Conservation (phyloP, 2,888 invertebrate genomes). For the Malthinus flaveolus region DNA sequence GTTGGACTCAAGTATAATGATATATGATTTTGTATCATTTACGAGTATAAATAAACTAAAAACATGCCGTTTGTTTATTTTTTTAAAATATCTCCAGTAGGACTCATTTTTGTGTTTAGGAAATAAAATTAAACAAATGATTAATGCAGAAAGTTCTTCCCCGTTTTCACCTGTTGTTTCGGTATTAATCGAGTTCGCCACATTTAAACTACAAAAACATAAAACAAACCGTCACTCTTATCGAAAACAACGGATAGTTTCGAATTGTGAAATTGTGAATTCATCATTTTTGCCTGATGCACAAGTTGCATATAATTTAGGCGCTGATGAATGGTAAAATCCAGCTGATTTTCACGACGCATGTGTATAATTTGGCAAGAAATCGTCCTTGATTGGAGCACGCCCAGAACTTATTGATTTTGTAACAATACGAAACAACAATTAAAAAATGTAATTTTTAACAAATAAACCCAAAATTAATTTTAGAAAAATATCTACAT, state of each 20-base stretch:
- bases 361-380: slow-evolving; percentile 36
- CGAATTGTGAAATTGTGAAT: neutral
- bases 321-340: slow-evolving; percentile 24
- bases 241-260: neutral
- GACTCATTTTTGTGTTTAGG: no score
- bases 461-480: slow-evolving; percentile 7
- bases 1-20: neutral
- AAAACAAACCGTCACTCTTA: no score
- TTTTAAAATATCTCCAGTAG: no score
- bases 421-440: slow-evolving; percentile 35
- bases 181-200: no score
- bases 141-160: no score
- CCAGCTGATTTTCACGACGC: slow-evolving; percentile 47
- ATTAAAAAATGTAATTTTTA: slow-evolving; percentile 24
- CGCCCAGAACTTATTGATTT: slow-evolving; percentile 53
- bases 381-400: slow-evolving; percentile 40
- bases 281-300: neutral
- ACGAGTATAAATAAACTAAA: no score
- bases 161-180: no score
- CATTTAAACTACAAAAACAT: no score
- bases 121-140: no score
- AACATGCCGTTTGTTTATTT: no score
- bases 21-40: neutral
- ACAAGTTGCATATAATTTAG: slow-evolving; percentile 17
- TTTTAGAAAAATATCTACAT: no score